Base-by-base conservation (phyloP, 2,113 vertebrate genomes). In the Oriolus oriolus region DNA sequence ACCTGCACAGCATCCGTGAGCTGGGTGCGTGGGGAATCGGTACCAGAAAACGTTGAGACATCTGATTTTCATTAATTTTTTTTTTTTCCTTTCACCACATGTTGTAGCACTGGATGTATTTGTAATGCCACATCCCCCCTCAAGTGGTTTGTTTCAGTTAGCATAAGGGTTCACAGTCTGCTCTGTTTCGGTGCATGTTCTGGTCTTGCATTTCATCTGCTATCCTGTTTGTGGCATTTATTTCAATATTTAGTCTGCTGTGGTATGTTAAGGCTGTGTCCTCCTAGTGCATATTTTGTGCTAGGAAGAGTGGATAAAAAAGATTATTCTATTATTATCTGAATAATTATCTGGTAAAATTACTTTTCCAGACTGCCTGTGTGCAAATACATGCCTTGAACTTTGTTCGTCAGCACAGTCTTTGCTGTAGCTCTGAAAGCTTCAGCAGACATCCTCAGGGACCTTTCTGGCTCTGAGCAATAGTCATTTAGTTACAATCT, bases 131-230 rank as follows among this genome's bases (percentile, higher is more conserved):
- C 85, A 92, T 93, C 70, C 71, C 70, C 63, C 44, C 42, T 59
- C 9, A 30, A 47, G 78, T 52, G 92, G 84, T 90, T 94, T 93
- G 79, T 93, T 96, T 85, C 90, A 83, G 57, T 94, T 94, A 96
- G 42, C 50, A 42, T 54, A 84, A 95, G 73, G 65, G 74, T 93
- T 90, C 60, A 10, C 52, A 52, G 75, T 60, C 65, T 3, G 2
- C 44, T 95, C 87, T 83, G 71, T 52, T 90, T 90, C 42, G 57
- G 33, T 75, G 69, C 16, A 2, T 74, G 54, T 90, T 92, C 57
- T 76, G 88, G 74, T 79, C 44, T 95, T 92, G 37, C 33, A 56
- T 74, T 28, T 96, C 56, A 19, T 35, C 89, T 82, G 75, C 52
- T 95, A 73, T 90, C 84, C 76, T 68, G 52, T 84, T 87, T 24